Evolutionary conservation across 2,888 invertebrate genomes (phyloP), one percentile per base, ranked within the genome.

Genomic region (Melieria crassipennis): DNA sequence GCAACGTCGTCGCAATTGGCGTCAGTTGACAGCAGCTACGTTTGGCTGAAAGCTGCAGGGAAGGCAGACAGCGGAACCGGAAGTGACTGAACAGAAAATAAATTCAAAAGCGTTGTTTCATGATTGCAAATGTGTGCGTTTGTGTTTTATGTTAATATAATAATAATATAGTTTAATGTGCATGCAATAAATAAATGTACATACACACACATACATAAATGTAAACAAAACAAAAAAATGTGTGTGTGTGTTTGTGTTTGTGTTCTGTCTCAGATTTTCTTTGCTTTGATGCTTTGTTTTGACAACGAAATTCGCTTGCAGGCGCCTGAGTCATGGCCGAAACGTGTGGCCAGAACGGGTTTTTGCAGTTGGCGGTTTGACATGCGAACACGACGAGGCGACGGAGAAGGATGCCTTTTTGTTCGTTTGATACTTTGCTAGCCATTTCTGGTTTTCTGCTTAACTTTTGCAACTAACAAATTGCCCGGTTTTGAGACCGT

Each of bases 21-120:
- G 63, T 9, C 73, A 72, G n/a, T n/a, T 75, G 30, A 66, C 70
- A 6, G 68, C 71, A 46, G 57, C 75, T 4, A 65, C 63, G 7
- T 75, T 75, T 61, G 70, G 68, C 16, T 75, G 46, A 72, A 42
- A 13, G 6, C 42, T 30, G 30, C 30, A 30, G 3, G 30, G 30
- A 30, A 30, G 30, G 2, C 30, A 3, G 30, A 30, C 30, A 3
- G 30, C 30, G 30, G 30, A 30, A 30, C 1, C 30, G 30, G 30
- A 30, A 30, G 30, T 30, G 30, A 30, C 3, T 30, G 30, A 30
- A 30, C 30, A 30, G 30, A 30, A 30, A 30, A 3, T 2, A 30
- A 30, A 3, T 3, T 30, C 30, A 30, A 30, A 30, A 30, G 30
- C 30, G 6, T 52, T 52, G 1, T 52, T 52, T 50, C 13, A n/a